A percentile compares a stretch with the other conserved stretches of the same genome.
phyloP scores from a whole-genome alignment of 1,140 invertebrate species.

The Lucilia cuprina region DNA sequence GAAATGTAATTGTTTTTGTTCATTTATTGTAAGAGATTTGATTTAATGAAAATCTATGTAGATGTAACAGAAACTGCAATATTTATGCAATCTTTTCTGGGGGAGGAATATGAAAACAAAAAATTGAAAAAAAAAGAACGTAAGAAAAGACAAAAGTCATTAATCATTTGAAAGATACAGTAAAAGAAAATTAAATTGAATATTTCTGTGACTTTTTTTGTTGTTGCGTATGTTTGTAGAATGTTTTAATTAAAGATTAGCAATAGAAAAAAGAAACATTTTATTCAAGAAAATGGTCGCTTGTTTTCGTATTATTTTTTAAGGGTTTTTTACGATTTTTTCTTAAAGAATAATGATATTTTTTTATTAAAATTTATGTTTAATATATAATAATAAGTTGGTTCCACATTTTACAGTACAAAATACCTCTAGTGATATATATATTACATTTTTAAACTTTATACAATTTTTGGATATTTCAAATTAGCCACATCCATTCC shows the following conservation, averaged over 20 bases:
- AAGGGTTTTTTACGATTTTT: too few species aligned
- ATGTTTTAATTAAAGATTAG: neutral
- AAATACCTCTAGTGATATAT: too few species aligned
- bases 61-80: neutral
- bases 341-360: too few species aligned
- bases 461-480: too few species aligned
- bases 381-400: too few species aligned
- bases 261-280: neutral
- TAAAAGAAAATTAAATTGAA: conserved; percentile 19
- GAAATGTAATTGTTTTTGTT: conserved; percentile 31
- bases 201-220: neutral
- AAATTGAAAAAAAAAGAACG: neutral
- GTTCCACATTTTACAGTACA: too few species aligned
- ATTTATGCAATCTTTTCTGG: conserved; percentile 25
- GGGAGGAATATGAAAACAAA: neutral
- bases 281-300: neutral
- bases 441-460: too few species aligned
- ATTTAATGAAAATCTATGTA: conserved; percentile 22
- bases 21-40: conserved; percentile 26
- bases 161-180: conserved; percentile 21
- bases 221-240: neutral
- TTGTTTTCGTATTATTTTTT: too few species aligned
- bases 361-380: too few species aligned
- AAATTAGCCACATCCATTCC: too few species aligned
- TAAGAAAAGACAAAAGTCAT: neutral